Conservation (phyloP, 2,113 vertebrate genomes). For the Cepphus grylle region DNA sequence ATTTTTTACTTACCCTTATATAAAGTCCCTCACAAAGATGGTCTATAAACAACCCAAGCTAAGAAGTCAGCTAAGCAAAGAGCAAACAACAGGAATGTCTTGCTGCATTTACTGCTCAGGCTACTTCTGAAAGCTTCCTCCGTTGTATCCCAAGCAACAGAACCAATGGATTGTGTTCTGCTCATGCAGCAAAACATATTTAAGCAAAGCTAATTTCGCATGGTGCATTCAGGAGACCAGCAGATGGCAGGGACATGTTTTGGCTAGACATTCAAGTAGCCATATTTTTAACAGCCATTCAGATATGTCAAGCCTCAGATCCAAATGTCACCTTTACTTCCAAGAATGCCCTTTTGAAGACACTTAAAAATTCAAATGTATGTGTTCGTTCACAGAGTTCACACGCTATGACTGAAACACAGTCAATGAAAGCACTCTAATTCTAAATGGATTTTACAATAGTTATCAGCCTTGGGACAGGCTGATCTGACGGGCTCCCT, state of each 20-base stretch:
- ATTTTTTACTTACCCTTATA: background rate
- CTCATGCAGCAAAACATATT: background rate
- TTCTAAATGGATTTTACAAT: background rate
- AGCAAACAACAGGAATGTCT: background rate
- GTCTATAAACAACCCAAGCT: background rate
- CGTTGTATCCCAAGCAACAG: background rate
- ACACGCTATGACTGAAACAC: background rate
- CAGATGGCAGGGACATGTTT: background rate
- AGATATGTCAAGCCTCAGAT: background rate
- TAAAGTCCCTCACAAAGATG: background rate
- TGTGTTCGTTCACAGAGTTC: background rate
- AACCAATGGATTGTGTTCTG: background rate
- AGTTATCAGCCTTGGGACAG: background rate
- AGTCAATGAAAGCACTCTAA: background rate
- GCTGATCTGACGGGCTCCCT: background rate
- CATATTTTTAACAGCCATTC: background rate
- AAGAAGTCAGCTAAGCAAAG: no score
- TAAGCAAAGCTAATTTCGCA: background rate
- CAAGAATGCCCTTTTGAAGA: background rate
- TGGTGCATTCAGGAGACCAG: background rate
- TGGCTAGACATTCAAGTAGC: background rate
- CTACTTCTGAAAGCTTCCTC: background rate
- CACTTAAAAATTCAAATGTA: background rate
- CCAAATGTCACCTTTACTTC: background rate
- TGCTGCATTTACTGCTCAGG: no score